phyloP scores from a whole-genome alignment of 1,140 invertebrate genomes.

The Drosophila grimshawi region DNA sequence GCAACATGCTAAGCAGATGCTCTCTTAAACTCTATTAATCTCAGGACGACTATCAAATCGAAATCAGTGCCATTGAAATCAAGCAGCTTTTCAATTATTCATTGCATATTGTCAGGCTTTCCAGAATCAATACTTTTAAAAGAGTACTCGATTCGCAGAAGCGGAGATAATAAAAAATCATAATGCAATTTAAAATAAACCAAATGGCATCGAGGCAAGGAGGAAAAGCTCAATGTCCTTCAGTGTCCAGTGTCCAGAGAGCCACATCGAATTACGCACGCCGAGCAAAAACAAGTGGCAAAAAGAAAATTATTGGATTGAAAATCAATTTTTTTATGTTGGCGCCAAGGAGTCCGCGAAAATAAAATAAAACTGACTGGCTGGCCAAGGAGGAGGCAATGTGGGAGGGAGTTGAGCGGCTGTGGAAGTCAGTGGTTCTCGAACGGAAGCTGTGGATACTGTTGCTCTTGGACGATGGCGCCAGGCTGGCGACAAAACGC shows the following conservation, averaged over 20 bases:
- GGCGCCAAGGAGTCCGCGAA: slow-evolving; percentile 74
- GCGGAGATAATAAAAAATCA: background rate
- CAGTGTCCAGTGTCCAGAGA: background rate
- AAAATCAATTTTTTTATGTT: slow-evolving; percentile 77
- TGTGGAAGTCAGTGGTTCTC: background rate
- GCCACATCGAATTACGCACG: slow-evolving; percentile 8
- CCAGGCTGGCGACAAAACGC: slow-evolving; percentile 65
- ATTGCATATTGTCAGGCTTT: background rate
- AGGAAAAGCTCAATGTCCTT: slow-evolving; percentile 1
- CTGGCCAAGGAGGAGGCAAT: slow-evolving; percentile 15
- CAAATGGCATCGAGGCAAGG: background rate
- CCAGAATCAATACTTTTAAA: background rate
- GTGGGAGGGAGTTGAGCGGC: background rate
- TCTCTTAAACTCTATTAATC: too few species aligned
- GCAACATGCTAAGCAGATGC: too few species aligned
- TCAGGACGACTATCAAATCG: too few species aligned
- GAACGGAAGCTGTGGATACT: slow-evolving; percentile 52
- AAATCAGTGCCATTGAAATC: too few species aligned
- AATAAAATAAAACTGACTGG: slow-evolving; percentile 65
- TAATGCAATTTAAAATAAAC: background rate
- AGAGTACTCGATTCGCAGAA: background rate
- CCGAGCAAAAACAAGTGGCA: background rate
- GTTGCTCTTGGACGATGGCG: slow-evolving; percentile 63
- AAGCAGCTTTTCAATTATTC: background rate
- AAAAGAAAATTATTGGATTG: slow-evolving; percentile 50